A percentile compares a stretch with the other conserved stretches of the same genome.
phyloP scores from a whole-genome alignment of 2,113 vertebrate genomes.

The Anoplopoma fimbria region DNA sequence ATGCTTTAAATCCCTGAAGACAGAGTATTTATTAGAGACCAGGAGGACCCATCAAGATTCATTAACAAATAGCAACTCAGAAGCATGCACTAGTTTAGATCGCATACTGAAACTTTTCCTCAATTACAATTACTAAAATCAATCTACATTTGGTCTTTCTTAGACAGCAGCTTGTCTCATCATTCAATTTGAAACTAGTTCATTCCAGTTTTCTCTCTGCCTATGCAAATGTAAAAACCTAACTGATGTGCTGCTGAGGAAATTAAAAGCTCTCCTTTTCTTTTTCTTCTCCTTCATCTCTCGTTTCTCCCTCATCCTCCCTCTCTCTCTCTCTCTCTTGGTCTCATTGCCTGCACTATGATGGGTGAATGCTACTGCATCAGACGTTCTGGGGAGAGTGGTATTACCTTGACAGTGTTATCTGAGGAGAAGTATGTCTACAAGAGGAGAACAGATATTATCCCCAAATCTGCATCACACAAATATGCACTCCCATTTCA shows the following conservation, averaged over 20 bases:
- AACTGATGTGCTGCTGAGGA: conserved; percentile 35
- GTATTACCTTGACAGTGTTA: conserved; percentile 54
- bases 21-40: conserved; percentile 4
- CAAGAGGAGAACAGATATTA: conserved; percentile 32
- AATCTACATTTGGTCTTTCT: background rate
- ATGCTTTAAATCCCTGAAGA: conserved; percentile 8
- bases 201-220: conserved; percentile 13
- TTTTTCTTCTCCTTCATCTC: conserved; percentile 12
- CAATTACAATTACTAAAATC: background rate
- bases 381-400: conserved; percentile 18
- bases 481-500: conserved; percentile 13
- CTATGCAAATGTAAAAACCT: conserved; percentile 28
- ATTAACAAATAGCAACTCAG: background rate
- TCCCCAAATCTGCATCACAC: conserved; percentile 37
- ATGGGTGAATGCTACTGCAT: conserved; percentile 45
- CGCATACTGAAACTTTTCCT: background rate
- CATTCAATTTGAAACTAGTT: conserved; percentile 19
- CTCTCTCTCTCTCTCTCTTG: background rate
- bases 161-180: background rate
- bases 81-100: background rate
- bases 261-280: conserved; percentile 55
- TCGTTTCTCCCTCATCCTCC: background rate
- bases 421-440: conserved; percentile 50
- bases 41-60: background rate
- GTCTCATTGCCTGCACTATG: conserved; percentile 12